phyloP scores from a whole-genome alignment of 2,797 vertebrate genomes.

The Tiaroga cobitis region DNA sequence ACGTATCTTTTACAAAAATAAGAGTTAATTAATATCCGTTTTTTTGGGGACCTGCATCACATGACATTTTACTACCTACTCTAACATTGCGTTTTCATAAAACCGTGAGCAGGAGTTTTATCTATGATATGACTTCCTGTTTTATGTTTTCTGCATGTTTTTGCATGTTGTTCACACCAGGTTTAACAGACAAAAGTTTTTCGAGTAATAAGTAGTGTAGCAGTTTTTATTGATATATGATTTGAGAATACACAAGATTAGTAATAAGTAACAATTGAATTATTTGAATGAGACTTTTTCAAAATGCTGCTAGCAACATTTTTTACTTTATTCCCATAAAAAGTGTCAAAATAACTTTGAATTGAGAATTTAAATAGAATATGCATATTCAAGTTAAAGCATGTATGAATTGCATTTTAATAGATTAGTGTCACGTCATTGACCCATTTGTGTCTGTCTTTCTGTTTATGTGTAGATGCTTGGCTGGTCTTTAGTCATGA shows the following conservation, averaged over 20 bases:
- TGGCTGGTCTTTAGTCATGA: conserved; percentile 65
- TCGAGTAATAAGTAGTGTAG: not conserved
- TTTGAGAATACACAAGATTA: not conserved
- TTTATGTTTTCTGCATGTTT: not conserved
- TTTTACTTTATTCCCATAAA: not conserved
- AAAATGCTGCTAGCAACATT: not conserved
- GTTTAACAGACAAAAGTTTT: not conserved
- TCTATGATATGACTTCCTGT: too few species aligned
- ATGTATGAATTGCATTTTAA: not conserved
- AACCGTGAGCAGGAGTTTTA: not conserved
- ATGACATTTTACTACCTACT: not conserved
- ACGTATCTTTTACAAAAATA: not conserved
- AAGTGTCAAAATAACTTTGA: not conserved
- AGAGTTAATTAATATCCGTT: not conserved
- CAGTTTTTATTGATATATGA: not conserved
- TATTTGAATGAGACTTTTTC: not conserved
- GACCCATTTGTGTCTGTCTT: not conserved
- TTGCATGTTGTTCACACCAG: not conserved
- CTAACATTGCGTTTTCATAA: not conserved
- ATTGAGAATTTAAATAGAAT: not conserved
- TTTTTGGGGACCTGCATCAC: not conserved
- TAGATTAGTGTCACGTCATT: not conserved
- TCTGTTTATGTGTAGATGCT: conserved; percentile 2
- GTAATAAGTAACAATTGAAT: not conserved
- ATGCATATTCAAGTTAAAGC: not conserved